A percentile compares a stretch with the other conserved stretches of the same genome.
Conservation (phyloP, 2,797 vertebrate species). For the Ctenopoma multispine region DNA sequence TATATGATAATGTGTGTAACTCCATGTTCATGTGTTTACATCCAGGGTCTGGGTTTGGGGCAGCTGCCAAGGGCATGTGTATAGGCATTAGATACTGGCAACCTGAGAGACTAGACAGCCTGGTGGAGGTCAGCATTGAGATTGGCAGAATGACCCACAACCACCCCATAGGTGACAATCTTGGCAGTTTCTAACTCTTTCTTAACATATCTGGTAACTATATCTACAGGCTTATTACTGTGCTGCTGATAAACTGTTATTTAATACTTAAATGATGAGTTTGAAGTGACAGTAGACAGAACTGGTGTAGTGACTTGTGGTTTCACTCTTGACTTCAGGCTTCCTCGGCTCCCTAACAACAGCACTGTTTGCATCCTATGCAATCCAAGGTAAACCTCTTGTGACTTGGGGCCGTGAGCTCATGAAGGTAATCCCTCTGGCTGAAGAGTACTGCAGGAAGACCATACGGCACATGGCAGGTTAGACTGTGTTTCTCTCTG, state of each 20-base stretch:
- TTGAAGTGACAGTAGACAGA: neutral
- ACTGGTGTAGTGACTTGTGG: neutral
- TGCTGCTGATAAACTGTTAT: neutral
- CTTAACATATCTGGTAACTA: neutral
- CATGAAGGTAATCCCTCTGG: slow-evolving; percentile 89
- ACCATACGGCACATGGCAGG: slow-evolving; percentile 97
- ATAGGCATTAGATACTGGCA: slow-evolving; percentile 98
- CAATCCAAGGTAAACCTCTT: slow-evolving; percentile 91
- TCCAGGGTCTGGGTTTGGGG: slow-evolving; percentile 95
- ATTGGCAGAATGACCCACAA: slow-evolving; percentile 98
- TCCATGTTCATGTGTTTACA: neutral
- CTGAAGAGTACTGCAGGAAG: slow-evolving; percentile 95
- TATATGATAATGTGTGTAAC: slow-evolving; percentile 7
- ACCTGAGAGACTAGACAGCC: slow-evolving; percentile 88
- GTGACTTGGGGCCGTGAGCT: slow-evolving; percentile 94
- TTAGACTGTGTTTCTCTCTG: slow-evolving; percentile 56
- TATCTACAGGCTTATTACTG: neutral
- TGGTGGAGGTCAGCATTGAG: slow-evolving; percentile 97
- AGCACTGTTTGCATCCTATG: slow-evolving; percentile 93
- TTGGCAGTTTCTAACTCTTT: neutral
- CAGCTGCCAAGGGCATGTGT: slow-evolving; percentile 96
- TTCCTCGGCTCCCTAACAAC: slow-evolving; percentile 96
- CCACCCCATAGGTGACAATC: slow-evolving; percentile 92
- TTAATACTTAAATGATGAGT: neutral
- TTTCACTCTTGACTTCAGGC: slow-evolving; percentile 79